A percentile compares a stretch with the other conserved stretches of the same genome.
Conservation (phyloP, 2,113 vertebrate genomes). For the Acanthisitta chloris region DNA sequence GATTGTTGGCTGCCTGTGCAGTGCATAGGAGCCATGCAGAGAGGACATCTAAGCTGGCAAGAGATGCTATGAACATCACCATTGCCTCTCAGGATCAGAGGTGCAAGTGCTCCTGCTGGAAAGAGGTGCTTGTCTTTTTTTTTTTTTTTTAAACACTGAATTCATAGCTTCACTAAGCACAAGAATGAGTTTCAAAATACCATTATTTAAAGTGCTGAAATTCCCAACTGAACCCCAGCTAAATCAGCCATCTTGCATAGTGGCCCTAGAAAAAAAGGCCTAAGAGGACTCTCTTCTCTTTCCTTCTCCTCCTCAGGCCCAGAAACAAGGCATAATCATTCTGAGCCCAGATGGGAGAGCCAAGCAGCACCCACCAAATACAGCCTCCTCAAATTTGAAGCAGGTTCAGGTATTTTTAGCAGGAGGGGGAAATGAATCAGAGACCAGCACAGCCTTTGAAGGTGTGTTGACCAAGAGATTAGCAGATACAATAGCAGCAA, state of each 20-base stretch:
- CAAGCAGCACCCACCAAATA: not conserved
- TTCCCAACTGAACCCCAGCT: not conserved
- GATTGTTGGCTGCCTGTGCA: not conserved
- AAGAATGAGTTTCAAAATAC: not conserved
- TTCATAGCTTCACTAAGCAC: not conserved
- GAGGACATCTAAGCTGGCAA: not conserved
- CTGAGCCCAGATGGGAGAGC: not conserved
- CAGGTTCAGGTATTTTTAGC: not conserved
- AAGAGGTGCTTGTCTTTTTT: fast-evolving
- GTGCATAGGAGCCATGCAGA: not conserved
- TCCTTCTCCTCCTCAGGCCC: not conserved
- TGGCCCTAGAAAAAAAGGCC: not conserved
- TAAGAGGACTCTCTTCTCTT: not conserved
- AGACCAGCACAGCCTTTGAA: not conserved
- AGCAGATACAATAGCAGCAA: not conserved
- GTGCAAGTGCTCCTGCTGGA: not conserved
- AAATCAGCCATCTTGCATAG: not conserved
- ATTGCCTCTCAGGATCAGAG: not conserved
- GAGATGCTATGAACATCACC: not conserved
- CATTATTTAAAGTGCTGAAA: not conserved
- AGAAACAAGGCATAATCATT: not conserved
- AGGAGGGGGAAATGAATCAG: not conserved
- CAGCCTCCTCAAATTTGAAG: not conserved
- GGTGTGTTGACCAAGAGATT: not conserved
- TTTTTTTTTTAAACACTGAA: not conserved